Base-by-base conservation (phyloP, 2,888 invertebrate species). In the Apocheima hispidaria region DNA sequence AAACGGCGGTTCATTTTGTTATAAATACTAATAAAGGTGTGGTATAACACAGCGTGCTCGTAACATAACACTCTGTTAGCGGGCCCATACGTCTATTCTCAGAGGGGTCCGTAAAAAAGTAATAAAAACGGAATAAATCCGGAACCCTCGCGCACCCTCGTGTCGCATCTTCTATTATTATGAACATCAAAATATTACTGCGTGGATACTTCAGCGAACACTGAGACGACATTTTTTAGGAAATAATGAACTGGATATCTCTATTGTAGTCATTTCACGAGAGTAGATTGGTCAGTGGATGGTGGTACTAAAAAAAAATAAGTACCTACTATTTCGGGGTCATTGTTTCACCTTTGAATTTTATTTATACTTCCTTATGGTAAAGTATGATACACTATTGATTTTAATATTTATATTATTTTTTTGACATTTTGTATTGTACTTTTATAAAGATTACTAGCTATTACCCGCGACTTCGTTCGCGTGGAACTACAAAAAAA, bases 61-160 rank as follows among this genome's bases (percentile, higher is more conserved):
- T 84, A 85, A 80, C 81, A 76, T 62, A 57, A 62, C 76, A 77
- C 77, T 79, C 77, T 83, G 82, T 82, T 82, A 81, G 81, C 73
- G 75, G 73, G 65, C 74, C 71, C 73, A 70, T 73, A 75, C 74
- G 74, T 74, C 74, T 73, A 77, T 77, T 77, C 78, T 82, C 81
- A 74, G 75, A 70, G 80, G 79, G 79, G 72, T 81, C 83, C 90
- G 87, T 90, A 90, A 90, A 92, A 91, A 90, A 85, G 92, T 90
- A 91, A 91, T 92, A 92, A 92, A 92, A 92, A 82, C 78, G 77
- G 79, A 87, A 91, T 91, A 91, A 90, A 91, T 91, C 90, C 87
- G 74, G 72, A 63, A 75, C 83, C 83, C 81, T 72, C 72, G 74
- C 73, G 70, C 77, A 75, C 85, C 86, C 85, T 79, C 69, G 73